Evolutionary conservation across 2,797 vertebrate species (phyloP), one percentile per base, ranked within the genome.

Genomic region (Cygnus olor): DNA sequence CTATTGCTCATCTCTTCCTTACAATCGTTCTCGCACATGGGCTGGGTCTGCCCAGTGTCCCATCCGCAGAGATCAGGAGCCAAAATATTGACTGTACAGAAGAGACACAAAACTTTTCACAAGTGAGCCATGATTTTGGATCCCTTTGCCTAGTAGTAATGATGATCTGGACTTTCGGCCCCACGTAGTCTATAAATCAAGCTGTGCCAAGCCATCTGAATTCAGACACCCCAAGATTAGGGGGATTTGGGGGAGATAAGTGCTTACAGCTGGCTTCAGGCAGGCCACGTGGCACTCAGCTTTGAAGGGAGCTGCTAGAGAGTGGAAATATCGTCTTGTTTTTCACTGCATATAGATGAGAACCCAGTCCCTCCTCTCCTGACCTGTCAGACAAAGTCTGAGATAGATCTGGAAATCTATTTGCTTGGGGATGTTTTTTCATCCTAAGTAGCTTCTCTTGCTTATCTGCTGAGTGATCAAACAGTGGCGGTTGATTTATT

Each of bases 401-500:
- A 72, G 83, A 77, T 30, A 63, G 70, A 91, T 93, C 71, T 95
- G 85, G 74, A 94, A 64, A 76, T 73, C 73, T 84, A 5, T 70
- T 70, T 77, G 73, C 84, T 70, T 22, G 9, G 38, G 68, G 83
- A 22, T 86, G 73, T 28, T 77, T 91, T 66, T 79, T 69, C 92
- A 90, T 88, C 80, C n/a, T 69, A 91, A 89, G 68, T 5, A 95
- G 92, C 86, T 93, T 89, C 60, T 88, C 74, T 60, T n/a, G 64
- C 74, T 87, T 85, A 72, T 94, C 80, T 57, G 56, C 71, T 58
- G 54, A 94, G 81, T 11, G 51, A 56, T 77, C 80, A 86, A 72
- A 83, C 1, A 24, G n/a, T 72, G 60, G 38, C 51, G n/a, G 56
- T 36, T 96, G 93, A 97, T 95, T 87, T 84, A 96, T 95, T 88